Evolutionary conservation across 2,113 vertebrate genomes (phyloP), one percentile per base, ranked within the genome.

Genomic region (Panurus biarmicus): DNA sequence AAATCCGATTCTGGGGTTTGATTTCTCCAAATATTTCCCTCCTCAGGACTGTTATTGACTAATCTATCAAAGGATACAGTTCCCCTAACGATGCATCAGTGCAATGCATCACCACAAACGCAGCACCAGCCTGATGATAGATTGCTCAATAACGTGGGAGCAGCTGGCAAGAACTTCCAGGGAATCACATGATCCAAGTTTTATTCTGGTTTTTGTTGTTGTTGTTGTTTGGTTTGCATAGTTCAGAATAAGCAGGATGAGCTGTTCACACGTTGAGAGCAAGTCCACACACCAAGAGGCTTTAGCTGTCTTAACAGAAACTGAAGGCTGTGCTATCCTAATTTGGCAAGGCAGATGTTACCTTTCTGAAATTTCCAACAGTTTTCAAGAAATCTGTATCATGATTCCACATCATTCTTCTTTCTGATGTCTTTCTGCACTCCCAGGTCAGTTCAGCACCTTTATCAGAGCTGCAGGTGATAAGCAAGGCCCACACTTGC

Each of bases 141-240:
- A 97, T 96, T 89, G 67, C 82, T 94, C 95, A 97, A 94, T 97
- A 97, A 97, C 44, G 26, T 31, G 75, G 74, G 47, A 97, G 83
- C 89, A 96, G 81, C 69, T 84, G 94, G 87, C 90, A 95, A 70
- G 36, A 81, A 65, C 62, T 85, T 94, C 77, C 78, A 50, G 40
- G 21, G 54, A 61, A 60, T 47, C 14, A 9, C 33, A 8, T 44
- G 61, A 31, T 67, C 71, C 69, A 33, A 69, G 60, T 78, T 95
- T 96, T 57, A 81, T n/a, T 35, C 85, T 6, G 14, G 4, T 31
- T 22, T 25, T 22, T 42, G 5, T 14, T 19, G 6, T 7, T 61
- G 26, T 38, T 60, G 21, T 20, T 88, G 19, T 65, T 86, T 70
- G 14, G 85, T 91, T 88, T 82, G 58, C 50, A 22, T 11, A 16